These are phyloP conservation scores for Rhombomys opimus DNA, from an alignment of 2,113 vertebrate species.

Conservation along the genomic window DNA sequence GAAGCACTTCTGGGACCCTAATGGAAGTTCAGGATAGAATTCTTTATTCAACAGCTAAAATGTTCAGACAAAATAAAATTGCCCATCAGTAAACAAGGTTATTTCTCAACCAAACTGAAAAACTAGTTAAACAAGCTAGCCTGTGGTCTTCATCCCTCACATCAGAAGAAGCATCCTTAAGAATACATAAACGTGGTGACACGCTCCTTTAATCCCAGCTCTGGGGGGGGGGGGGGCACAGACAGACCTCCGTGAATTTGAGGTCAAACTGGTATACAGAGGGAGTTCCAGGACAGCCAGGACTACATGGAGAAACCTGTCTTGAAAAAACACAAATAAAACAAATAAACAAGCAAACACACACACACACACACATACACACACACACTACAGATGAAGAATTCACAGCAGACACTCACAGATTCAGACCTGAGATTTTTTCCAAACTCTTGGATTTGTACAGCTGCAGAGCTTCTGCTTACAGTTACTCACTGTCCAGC, in stretches of 20 bases:
- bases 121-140: neutral
- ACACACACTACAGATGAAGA: neutral
- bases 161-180: neutral
- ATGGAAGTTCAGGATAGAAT: neutral
- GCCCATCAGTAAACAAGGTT: neutral
- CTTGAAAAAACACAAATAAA: neutral
- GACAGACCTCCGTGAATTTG: neutral
- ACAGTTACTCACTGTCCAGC: neutral
- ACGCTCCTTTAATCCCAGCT: neutral
- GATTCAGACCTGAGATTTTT: neutral
- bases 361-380: neutral
- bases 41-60: rapidly evolving
- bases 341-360: neutral
- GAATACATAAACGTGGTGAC: neutral
- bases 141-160: conserved; percentile 8
- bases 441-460: neutral
- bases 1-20: neutral
- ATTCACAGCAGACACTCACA: neutral
- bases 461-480: neutral
- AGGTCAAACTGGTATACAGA: neutral
- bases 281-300: neutral
- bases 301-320: neutral
- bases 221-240: neutral
- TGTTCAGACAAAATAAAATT: neutral
- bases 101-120: neutral